Percentiles rank a stretch among this genome's conserved stretches.
phyloP scores from a whole-genome alignment of 2,888 invertebrate species.

The Leucophenga montana region DNA sequence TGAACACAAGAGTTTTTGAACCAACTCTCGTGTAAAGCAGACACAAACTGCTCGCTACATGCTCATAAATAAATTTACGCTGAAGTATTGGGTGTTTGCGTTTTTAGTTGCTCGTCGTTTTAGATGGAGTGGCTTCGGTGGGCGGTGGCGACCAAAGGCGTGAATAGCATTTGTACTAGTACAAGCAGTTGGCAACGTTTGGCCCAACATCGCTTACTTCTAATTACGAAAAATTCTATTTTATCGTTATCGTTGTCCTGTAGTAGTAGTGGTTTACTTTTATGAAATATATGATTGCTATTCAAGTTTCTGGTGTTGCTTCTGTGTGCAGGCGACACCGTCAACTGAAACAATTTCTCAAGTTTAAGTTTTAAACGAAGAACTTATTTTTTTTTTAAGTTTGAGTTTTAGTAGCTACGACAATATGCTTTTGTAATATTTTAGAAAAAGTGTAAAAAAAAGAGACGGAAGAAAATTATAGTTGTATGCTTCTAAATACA shows the following conservation, averaged over 20 bases:
- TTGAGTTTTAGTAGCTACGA: no score
- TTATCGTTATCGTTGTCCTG: conserved; percentile 40
- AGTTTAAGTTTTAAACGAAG: no score
- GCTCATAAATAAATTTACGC: conserved; percentile 65
- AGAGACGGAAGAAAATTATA: no score
- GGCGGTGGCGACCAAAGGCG: not conserved
- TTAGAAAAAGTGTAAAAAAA: no score
- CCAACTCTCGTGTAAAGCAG: no score
- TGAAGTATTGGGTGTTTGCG: conserved; percentile 46
- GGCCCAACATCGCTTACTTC: conserved; percentile 37
- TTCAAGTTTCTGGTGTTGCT: not conserved
- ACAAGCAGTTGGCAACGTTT: conserved; percentile 6
- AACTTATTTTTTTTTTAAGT: no score
- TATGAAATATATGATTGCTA: conserved; percentile 1
- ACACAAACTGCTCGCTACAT: conserved; percentile 43
- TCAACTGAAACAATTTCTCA: no score
- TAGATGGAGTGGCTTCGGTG: not conserved
- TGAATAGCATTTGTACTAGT: not conserved
- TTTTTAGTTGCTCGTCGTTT: not conserved
- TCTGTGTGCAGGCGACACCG: no score
- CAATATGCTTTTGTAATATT: no score
- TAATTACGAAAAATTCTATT: conserved; percentile 46
- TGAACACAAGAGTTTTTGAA: no score
- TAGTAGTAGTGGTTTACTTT: not conserved
- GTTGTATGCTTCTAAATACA: no score